Conservation (phyloP, 2,113 vertebrate species). For the Myotis yumanensis region DNA sequence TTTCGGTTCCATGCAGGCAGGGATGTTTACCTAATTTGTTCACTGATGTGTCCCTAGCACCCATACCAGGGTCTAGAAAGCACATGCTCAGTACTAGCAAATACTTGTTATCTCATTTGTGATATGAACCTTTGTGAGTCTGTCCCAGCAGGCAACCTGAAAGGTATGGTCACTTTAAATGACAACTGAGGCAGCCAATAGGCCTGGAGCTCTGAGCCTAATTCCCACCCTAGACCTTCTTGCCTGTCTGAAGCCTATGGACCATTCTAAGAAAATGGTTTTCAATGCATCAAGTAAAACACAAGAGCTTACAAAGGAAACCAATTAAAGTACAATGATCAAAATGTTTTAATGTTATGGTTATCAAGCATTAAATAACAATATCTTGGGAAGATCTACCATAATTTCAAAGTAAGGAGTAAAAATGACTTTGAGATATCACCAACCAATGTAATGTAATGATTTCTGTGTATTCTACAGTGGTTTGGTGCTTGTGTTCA, state of each 20-base stretch:
- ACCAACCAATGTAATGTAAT: neutral
- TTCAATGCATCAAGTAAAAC: constrained; percentile 7
- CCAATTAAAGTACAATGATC: neutral
- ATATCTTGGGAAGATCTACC: neutral
- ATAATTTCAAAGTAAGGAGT: neutral
- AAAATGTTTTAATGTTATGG: neutral
- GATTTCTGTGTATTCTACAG: neutral
- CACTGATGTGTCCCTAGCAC: neutral
- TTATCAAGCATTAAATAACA: neutral
- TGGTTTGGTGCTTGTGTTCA: neutral
- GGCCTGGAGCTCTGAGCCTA: neutral
- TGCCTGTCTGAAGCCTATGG: neutral
- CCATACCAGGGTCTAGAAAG: neutral
- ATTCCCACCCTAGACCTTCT: neutral
- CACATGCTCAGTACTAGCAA: neutral
- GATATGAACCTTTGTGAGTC: neutral
- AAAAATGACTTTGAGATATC: neutral
- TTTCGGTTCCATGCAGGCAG: neutral
- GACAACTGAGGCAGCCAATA: neutral
- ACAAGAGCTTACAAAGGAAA: neutral
- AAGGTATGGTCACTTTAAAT: neutral
- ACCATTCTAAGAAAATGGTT: neutral
- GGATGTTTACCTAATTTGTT: neutral
- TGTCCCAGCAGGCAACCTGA: neutral
- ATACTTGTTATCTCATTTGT: neutral